Conservation (phyloP, 37 sponge, comb jelly and placozoan species). For the Chondrilla cf. caribensis region DNA sequence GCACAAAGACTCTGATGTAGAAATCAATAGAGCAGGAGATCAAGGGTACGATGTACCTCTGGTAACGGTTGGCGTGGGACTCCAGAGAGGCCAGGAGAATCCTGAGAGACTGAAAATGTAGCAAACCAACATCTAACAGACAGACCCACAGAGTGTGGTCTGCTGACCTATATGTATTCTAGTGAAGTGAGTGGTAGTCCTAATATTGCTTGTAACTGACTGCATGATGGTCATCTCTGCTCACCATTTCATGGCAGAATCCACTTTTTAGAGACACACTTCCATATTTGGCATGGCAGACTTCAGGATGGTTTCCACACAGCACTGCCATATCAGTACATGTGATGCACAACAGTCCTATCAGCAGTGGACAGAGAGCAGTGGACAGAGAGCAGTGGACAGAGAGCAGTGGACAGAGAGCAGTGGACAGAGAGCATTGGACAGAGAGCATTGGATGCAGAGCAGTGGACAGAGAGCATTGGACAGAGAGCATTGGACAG, state of each 20-base stretch:
- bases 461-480: too few relatives aligned
- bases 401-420: too few relatives aligned
- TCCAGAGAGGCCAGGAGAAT: conserved; percentile 75
- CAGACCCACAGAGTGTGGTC: too few relatives aligned
- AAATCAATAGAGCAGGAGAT: conserved; percentile 84
- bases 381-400: too few relatives aligned
- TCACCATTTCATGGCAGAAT: conserved; percentile 91
- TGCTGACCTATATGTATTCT: too few relatives aligned
- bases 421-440: too few relatives aligned
- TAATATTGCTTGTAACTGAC: too few relatives aligned
- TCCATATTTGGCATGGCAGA: conserved; percentile 92
- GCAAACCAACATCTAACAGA: conserved; percentile 3
- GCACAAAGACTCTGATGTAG: conserved; percentile 85
- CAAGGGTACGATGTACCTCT: conserved; percentile 81
- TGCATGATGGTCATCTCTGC: too few relatives aligned
- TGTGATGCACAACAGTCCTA: conserved; percentile 93
- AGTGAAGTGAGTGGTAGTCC: too few relatives aligned
- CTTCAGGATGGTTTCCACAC: conserved; percentile 87
- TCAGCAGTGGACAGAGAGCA: too few relatives aligned
- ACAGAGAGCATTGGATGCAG: too few relatives aligned
- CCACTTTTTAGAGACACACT: conserved; percentile 65
- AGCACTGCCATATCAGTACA: conserved; percentile 96
- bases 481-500: too few relatives aligned
- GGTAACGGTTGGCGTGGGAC: conserved; percentile 84
- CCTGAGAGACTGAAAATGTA: conserved; percentile 60